These are phyloP conservation scores for Phyllopteryx taeniolatus DNA, from an alignment of 2,113 vertebrate species.

Conservation along the genomic window DNA sequence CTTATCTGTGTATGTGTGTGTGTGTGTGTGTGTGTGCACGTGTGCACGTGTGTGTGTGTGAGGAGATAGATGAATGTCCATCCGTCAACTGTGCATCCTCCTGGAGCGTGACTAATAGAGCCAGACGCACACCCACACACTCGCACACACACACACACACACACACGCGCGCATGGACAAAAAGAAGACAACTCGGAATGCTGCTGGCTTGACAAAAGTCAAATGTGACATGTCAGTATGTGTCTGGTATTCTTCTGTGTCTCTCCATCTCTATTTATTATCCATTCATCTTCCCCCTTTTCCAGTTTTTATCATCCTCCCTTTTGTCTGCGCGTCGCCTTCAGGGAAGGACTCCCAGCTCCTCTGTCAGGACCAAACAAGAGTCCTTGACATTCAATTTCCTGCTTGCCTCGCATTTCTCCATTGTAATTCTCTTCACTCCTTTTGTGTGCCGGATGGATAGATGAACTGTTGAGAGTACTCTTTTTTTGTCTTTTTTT, in stretches of 20 bases:
- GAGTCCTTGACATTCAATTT: constrained; percentile 79
- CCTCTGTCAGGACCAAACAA: constrained; percentile 76
- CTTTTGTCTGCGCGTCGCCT: constrained; percentile 35
- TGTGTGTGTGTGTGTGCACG: constrained; percentile 1
- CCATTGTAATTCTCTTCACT: constrained; percentile 52
- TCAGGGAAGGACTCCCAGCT: constrained; percentile 67
- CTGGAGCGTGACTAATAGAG: constrained; percentile 57
- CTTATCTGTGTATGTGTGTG: constrained; percentile 16
- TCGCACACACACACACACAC: constrained; percentile 17
- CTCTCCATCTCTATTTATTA: constrained; percentile 44
- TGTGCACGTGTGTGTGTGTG: no score
- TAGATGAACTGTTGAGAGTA: constrained; percentile 36
- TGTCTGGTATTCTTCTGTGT: constrained; percentile 39
- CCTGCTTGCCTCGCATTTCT: constrained; percentile 71
- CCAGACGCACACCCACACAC: constrained; percentile 37
- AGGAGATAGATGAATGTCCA: constrained; percentile 33
- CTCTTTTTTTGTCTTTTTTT: constrained; percentile 6
- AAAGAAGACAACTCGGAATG: constrained; percentile 17
- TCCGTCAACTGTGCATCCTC: constrained; percentile 38
- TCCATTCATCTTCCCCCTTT: constrained; percentile 19
- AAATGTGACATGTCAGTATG: constrained; percentile 36
- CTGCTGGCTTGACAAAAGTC: constrained; percentile 35
- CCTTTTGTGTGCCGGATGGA: constrained; percentile 48
- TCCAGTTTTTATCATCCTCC: constrained; percentile 47
- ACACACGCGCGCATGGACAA: constrained; percentile 3